Evolutionary conservation across 2,797 vertebrate genomes (phyloP), one percentile per base, ranked within the genome.

Genomic region (Pelobates cultripes): DNA sequence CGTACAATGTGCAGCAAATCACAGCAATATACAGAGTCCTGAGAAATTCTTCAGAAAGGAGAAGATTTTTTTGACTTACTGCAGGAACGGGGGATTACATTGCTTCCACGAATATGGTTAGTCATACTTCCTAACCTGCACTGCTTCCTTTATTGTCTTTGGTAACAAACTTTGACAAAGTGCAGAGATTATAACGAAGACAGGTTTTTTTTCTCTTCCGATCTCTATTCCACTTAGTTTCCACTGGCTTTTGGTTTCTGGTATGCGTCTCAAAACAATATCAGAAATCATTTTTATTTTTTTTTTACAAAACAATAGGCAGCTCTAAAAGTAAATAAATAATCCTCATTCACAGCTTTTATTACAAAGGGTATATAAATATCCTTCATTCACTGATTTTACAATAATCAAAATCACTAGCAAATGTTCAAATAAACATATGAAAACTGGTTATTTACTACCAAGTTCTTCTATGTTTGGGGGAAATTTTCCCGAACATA

Each of bases 1-100:
- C 8, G 3, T 12, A 1, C 55, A 57, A 4, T 57, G 55, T 57
- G 55, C 9, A 10, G 9, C 55, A 14, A 57, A 12, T 57, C 55
- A 68, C 17, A 7, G 3, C 8, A n/a, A 3, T 70, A 14, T 42
- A 1, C n/a, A 10, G 28, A 28, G 28, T 2, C 28, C 28, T 28
- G 28, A 28, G 28, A 28, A 28, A 12, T 51, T 12, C n/a, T 68
- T 44, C 40, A 75, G 72, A 75, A 64, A 60, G 55, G 51, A 75
- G 90, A 85, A 84, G 91, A 28, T 28, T 88, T 70, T 14, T 43
- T 63, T 47, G 67, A 67, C 51, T 12, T 68, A 40, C 43, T 55
- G 47, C 57, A 70, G 80, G 70, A 77, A 55, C 43, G 64, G 12
- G 28, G 73, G 55, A 28, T 47, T 81, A 73, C 64, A 70, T 74